Evolutionary conservation across 2,113 vertebrate genomes (phyloP).

Genomic region (Scomber japonicus): DNA sequence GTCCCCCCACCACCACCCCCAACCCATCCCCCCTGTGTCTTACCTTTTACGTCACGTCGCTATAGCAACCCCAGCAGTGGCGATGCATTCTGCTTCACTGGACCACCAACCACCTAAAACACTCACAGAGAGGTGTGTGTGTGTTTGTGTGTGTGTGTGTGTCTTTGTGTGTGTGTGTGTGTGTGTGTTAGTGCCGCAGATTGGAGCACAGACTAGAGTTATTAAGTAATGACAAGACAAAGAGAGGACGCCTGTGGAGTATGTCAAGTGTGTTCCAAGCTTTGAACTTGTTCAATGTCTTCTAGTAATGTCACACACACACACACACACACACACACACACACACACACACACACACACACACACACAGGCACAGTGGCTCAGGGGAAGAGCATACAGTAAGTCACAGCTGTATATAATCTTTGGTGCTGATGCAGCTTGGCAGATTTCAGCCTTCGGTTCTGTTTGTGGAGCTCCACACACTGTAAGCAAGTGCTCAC

Average conservation of each 20-base stretch:
- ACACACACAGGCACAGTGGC: constrained; percentile 1
- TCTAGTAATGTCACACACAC: neutral
- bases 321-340: constrained; percentile 14
- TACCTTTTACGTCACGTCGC: constrained; percentile 71
- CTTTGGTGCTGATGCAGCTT: constrained; percentile 25
- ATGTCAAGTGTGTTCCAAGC: constrained; percentile 1
- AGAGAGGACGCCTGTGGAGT: neutral
- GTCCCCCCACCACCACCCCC: too few relatives aligned
- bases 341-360: constrained; percentile 4
- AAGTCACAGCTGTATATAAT: constrained; percentile 30
- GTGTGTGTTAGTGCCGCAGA: neutral
- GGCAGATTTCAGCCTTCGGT: constrained; percentile 53
- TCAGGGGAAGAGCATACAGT: constrained; percentile 44
- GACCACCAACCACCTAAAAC: constrained; percentile 50
- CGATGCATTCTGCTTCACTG: constrained; percentile 71
- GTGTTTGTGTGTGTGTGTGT: constrained; percentile 8
- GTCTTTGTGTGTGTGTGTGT: constrained; percentile 5
- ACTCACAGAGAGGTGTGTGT: constrained; percentile 2
- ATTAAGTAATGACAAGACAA: neutral
- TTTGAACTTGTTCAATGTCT: constrained; percentile 16
- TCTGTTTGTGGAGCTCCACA: constrained; percentile 16
- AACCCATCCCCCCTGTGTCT: constrained; percentile 31
- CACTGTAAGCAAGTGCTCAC: constrained; percentile 9
- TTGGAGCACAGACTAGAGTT: constrained; percentile 1
- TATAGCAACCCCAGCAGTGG: constrained; percentile 65